phyloP scores from a whole-genome alignment of 2,888 invertebrate species.

The Nineta flava region DNA sequence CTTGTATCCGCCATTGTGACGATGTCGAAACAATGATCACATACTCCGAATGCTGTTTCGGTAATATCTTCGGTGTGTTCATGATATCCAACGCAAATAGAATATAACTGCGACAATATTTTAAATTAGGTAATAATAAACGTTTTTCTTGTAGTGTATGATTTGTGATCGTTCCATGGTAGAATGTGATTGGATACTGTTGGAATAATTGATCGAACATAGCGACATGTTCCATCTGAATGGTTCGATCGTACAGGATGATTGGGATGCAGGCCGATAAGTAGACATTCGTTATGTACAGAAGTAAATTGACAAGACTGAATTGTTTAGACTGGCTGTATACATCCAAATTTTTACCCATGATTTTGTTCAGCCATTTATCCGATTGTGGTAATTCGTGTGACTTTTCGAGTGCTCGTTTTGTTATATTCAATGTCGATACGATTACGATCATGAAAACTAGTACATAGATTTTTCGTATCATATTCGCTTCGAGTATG shows the following conservation, averaged over 20 bases:
- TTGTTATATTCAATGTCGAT: constrained; percentile 7
- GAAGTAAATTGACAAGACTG: constrained; percentile 42
- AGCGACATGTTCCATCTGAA: constrained; percentile 36
- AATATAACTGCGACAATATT: neutral
- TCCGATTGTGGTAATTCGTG: constrained; percentile 24
- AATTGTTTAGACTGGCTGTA: constrained; percentile 29
- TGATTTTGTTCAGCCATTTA: constrained; percentile 24
- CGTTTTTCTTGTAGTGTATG: constrained; percentile 12
- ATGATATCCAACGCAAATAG: neutral
- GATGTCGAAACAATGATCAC: neutral
- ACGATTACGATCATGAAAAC: too few relatives aligned
- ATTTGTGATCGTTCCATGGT: constrained; percentile 44
- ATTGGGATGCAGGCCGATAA: constrained; percentile 47
- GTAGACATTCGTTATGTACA: constrained; percentile 40
- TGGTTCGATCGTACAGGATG: constrained; percentile 46
- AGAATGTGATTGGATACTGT: constrained; percentile 36
- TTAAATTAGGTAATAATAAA: neutral
- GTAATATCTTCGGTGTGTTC: neutral
- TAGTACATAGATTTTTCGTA: too few relatives aligned
- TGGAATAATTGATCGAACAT: constrained; percentile 41
- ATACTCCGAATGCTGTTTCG: neutral
- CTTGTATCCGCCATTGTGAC: neutral
- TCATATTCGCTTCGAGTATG: too few relatives aligned
- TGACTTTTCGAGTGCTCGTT: constrained; percentile 24
- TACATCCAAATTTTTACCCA: constrained; percentile 15